Percentiles rank a stretch among this genome's conserved stretches.
Conservation (phyloP, 2,888 invertebrate species). For the Stenodema calcarata region DNA sequence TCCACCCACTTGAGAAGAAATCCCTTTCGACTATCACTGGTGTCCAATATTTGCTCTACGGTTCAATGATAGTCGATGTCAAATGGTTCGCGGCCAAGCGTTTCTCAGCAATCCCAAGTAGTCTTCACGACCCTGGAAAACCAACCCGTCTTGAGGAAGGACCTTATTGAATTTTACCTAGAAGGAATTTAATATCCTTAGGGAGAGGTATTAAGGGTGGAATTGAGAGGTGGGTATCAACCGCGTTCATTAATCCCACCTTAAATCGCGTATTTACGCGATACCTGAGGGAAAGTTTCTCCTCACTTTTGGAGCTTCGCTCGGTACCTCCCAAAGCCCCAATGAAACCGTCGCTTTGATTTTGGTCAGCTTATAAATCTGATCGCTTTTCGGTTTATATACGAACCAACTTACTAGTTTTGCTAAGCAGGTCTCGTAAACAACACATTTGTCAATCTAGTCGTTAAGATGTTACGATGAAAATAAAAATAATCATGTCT, state of each 20-base stretch:
- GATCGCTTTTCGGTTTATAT: too few species aligned
- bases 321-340: background rate
- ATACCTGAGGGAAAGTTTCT: background rate
- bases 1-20: background rate
- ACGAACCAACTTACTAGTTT: too few species aligned
- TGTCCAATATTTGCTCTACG: background rate
- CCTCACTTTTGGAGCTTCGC: background rate
- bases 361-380: background rate
- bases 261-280: background rate
- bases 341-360: background rate
- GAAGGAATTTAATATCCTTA: conserved; percentile 12
- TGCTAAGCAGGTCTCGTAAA: too few species aligned
- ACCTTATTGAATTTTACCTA: background rate
- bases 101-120: background rate
- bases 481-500: too few species aligned
- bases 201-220: background rate
- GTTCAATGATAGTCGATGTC: background rate
- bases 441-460: too few species aligned
- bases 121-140: background rate
- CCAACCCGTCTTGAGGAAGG: background rate
- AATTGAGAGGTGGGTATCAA: background rate
- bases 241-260: background rate
- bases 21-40: background rate
- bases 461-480: too few species aligned
- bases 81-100: background rate